These are phyloP conservation scores for Heptranchias perlo DNA, from an alignment of 2,113 vertebrate genomes.

Conservation along the genomic window DNA sequence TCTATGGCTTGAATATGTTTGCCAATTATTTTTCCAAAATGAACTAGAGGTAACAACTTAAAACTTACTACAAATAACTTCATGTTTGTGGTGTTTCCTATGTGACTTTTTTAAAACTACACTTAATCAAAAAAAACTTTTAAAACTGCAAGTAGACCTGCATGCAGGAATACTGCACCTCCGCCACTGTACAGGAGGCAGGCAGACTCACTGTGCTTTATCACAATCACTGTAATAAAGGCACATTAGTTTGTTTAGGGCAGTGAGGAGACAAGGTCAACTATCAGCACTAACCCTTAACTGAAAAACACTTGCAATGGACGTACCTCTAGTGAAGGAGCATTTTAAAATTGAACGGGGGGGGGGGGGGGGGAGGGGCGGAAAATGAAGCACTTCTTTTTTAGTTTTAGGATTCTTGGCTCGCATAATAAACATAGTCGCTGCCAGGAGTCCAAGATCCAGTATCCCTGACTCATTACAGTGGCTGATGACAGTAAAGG, in stretches of 20 bases:
- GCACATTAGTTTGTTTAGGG: not conserved
- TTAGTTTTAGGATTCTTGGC: not conserved
- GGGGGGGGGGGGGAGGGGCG: not conserved
- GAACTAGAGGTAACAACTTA: not conserved
- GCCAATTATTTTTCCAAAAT: not conserved
- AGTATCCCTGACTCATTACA: not conserved
- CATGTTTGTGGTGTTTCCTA: not conserved
- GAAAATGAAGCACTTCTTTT: not conserved
- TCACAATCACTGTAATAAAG: not conserved
- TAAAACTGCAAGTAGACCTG: not conserved
- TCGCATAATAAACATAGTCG: not conserved
- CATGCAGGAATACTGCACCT: not conserved
- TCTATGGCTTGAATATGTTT: not conserved
- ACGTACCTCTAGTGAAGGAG: not conserved
- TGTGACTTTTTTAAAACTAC: not conserved
- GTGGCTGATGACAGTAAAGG: not conserved
- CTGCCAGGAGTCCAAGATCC: not conserved
- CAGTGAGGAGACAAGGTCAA: not conserved
- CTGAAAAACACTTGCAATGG: not conserved
- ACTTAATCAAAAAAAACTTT: not conserved
- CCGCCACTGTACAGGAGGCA: not conserved
- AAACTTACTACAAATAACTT: not conserved
- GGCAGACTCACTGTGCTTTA: not conserved
- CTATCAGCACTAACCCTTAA: not conserved
- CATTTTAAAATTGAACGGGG: not conserved